Evolutionary conservation across 2,797 vertebrate species (phyloP).

Genomic region (Onychomys leucogaster): DNA sequence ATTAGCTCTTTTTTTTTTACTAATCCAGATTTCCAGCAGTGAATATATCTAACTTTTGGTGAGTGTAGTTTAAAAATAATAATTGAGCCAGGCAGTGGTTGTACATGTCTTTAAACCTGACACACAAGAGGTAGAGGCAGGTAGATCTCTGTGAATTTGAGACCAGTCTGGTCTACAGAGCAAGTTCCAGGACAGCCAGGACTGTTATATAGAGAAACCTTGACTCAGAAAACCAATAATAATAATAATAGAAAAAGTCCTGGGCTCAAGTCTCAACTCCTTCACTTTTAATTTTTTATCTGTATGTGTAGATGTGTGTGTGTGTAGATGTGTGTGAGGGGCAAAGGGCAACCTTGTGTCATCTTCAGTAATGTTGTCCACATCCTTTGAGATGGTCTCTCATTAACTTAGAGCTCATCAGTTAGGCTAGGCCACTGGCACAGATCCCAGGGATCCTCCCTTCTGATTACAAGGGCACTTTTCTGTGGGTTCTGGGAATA

Average conservation of each 20-base stretch:
- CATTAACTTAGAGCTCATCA: neutral
- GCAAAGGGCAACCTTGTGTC: neutral
- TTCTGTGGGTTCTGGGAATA: neutral
- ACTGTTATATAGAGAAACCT: too few species aligned
- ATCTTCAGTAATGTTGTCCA: neutral
- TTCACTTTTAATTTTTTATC: neutral
- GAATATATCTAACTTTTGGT: neutral
- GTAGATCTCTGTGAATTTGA: too few species aligned
- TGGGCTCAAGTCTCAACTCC: neutral
- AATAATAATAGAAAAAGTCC: neutral
- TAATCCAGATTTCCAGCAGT: neutral
- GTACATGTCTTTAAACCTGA: too few species aligned
- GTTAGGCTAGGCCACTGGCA: neutral
- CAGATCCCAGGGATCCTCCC: neutral
- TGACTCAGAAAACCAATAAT: too few species aligned
- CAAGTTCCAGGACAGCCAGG: too few species aligned
- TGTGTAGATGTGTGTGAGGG: too few species aligned
- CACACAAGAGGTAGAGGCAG: too few species aligned
- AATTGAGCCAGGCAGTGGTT: too few species aligned
- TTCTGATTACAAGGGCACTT: neutral
- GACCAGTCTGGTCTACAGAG: too few species aligned
- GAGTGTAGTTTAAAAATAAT: neutral
- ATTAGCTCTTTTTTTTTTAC: slow-evolving; percentile 21
- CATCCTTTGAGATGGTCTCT: neutral
- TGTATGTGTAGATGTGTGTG: neutral